phyloP scores from a whole-genome alignment of 53 echinoderm and acorn worm species.

The Henricia sp. region DNA sequence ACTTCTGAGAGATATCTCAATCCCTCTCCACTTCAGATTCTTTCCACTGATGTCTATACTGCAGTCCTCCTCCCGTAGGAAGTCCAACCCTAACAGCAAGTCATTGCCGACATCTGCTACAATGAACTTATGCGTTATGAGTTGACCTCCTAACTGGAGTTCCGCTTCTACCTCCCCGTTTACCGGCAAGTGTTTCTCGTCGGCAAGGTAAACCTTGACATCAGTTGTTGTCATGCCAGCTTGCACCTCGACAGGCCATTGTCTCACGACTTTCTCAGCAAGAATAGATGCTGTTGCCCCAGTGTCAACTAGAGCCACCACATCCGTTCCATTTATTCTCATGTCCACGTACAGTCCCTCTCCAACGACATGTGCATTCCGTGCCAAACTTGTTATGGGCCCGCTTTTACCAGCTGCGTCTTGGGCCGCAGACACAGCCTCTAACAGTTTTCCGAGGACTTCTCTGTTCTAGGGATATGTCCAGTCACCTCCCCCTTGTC shows the following conservation, averaged over 20 bases:
- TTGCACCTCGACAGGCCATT: no score
- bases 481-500: background rate
- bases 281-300: slow-evolving; percentile 15
- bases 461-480: background rate
- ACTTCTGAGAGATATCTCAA: slow-evolving; percentile 5
- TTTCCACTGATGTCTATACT: slow-evolving; percentile 3
- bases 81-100: background rate
- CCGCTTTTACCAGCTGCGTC: slow-evolving; percentile 7
- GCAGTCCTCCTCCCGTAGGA: slow-evolving; percentile 6
- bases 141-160: no score
- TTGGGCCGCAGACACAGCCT: slow-evolving; percentile 16
- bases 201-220: no score
- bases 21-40: slow-evolving; percentile 21
- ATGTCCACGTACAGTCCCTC: slow-evolving; percentile 9
- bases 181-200: no score
- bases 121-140: no score
- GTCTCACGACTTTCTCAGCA: background rate
- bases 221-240: no score
- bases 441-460: slow-evolving; percentile 37
- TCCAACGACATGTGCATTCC: slow-evolving; percentile 19
- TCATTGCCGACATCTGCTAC: background rate
- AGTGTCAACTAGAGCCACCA: slow-evolving; percentile 7
- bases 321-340: background rate
- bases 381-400: background rate
- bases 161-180: no score